These are phyloP conservation scores for Cyphomyrus discorhynchus DNA, from an alignment of 2,113 vertebrate species.

Conservation along the genomic window DNA sequence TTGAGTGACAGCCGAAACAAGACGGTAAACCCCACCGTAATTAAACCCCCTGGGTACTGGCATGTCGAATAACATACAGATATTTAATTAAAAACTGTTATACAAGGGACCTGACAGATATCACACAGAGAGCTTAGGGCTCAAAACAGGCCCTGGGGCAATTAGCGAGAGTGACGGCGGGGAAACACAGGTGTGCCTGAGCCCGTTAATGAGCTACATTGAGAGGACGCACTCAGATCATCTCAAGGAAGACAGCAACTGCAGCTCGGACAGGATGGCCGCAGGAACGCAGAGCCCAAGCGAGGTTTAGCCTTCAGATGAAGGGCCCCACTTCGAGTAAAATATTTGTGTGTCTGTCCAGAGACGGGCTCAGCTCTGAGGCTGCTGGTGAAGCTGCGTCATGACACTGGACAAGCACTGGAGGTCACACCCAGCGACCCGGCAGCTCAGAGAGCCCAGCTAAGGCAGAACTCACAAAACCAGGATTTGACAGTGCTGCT, in stretches of 20 bases:
- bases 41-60: neutral
- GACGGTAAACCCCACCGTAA: neutral
- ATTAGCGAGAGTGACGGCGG: neutral
- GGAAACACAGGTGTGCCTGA: neutral
- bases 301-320: neutral
- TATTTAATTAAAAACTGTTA: constrained; percentile 7
- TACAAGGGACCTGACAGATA: neutral
- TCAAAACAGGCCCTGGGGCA: neutral
- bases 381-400: neutral
- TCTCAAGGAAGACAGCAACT: neutral
- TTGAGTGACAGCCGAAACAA: neutral
- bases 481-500: neutral
- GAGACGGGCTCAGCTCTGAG: neutral
- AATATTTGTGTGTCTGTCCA: neutral
- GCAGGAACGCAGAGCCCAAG: too few relatives aligned
- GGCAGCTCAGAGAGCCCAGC: neutral
- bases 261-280: neutral
- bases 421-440: neutral
- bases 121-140: constrained; percentile 5
- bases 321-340: neutral
- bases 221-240: neutral
- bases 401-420: neutral
- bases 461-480: neutral
- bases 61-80: neutral
- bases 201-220: neutral